Percentiles rank a stretch among this genome's conserved stretches.
phyloP scores from a whole-genome alignment of 2,113 vertebrate species.

The Nestor notabilis region DNA sequence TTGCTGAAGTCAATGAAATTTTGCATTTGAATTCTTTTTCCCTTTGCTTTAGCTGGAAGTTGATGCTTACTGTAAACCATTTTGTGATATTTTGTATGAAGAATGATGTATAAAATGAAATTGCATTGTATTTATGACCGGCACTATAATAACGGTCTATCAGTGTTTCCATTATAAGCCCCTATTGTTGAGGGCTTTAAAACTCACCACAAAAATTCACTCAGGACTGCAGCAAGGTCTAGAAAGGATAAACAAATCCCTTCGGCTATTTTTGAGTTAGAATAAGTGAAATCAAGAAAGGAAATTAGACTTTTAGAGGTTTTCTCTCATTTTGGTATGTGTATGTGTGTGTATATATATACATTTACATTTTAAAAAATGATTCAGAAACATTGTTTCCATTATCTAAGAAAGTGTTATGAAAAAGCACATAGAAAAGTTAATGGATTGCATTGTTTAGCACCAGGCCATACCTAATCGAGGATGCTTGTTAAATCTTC shows the following conservation, averaged over 20 bases:
- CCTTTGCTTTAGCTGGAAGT: slow-evolving; percentile 16
- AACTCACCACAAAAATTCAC: slow-evolving; percentile 45
- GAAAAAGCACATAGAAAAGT: background rate
- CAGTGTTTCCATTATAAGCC: slow-evolving; percentile 49
- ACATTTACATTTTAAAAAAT: background rate
- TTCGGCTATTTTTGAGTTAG: slow-evolving; percentile 27
- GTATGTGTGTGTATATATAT: background rate
- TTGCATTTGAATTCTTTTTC: background rate
- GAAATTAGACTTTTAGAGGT: background rate
- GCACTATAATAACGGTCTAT: slow-evolving; percentile 18
- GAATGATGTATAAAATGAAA: slow-evolving; percentile 51
- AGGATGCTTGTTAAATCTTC: background rate
- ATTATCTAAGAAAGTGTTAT: background rate
- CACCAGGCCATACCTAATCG: background rate
- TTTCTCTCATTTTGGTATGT: background rate
- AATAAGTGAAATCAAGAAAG: background rate
- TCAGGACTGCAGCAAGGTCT: background rate
- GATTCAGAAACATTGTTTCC: background rate
- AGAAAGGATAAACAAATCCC: slow-evolving; percentile 4
- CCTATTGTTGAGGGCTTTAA: slow-evolving; percentile 37
- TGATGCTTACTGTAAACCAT: slow-evolving; percentile 45
- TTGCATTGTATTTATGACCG: slow-evolving; percentile 59
- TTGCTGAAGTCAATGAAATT: slow-evolving; percentile 8
- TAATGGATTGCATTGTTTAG: background rate
- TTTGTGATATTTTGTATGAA: slow-evolving; percentile 46